phyloP scores from a whole-genome alignment of 2,888 invertebrate genomes.

The Chymomyza caudatula region DNA sequence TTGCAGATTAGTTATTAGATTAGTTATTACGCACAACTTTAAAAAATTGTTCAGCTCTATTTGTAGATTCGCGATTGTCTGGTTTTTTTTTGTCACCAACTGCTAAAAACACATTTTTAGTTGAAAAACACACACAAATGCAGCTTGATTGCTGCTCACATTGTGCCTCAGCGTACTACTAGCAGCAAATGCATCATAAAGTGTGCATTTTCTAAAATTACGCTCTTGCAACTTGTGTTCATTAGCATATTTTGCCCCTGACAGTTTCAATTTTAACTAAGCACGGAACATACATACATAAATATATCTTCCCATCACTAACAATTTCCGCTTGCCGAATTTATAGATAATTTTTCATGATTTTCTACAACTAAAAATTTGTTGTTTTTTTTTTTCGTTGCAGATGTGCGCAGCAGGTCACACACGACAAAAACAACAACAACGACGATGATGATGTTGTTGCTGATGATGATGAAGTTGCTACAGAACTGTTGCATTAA shows the following conservation, averaged over 20 bases:
- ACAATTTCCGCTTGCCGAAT: slow-evolving; percentile 62
- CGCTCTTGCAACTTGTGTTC: neutral
- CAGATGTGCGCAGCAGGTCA: slow-evolving; percentile 63
- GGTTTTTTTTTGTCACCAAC: no score
- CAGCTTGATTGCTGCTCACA: no score
- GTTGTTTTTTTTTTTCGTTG: slow-evolving; percentile 17
- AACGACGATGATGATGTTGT: slow-evolving; percentile 14
- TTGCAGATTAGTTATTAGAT: no score
- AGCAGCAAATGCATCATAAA: neutral
- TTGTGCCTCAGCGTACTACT: no score
- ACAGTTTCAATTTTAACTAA: neutral
- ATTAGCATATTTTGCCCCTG: neutral
- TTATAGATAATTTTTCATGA: slow-evolving; percentile 70
- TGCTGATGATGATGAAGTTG: slow-evolving; percentile 57
- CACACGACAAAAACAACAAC: slow-evolving; percentile 18
- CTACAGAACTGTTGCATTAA: slow-evolving; percentile 38
- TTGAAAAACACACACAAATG: no score
- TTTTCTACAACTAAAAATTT: slow-evolving; percentile 33
- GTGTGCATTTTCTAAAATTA: neutral
- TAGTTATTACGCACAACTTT: no score
- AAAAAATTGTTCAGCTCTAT: no score
- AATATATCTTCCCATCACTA: slow-evolving; percentile 50
- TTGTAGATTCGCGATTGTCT: no score
- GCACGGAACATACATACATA: neutral
- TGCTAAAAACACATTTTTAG: no score